Evolutionary conservation across 2,797 vertebrate genomes (phyloP).

Genomic region (Hydrocynus forskahlii): DNA sequence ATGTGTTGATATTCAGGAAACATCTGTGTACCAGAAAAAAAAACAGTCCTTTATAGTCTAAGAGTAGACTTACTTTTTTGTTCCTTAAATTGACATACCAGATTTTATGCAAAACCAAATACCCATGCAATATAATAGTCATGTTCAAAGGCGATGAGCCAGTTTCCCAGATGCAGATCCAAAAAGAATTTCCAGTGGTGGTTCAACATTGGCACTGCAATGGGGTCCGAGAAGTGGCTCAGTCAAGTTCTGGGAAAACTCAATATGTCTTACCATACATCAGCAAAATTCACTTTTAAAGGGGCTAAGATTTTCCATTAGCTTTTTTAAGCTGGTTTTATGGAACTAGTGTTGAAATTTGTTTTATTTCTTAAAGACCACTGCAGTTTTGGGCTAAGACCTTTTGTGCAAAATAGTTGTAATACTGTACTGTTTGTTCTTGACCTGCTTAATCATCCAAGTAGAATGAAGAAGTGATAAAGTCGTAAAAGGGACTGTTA

Average conservation of each 20-base stretch:
- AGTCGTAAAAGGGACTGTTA: not conserved
- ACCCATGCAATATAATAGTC: not conserved
- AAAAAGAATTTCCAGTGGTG: not conserved
- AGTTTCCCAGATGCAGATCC: too few relatives aligned
- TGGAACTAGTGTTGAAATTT: not conserved
- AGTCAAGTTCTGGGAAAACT: too few relatives aligned
- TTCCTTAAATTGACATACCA: not conserved
- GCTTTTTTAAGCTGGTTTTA: not conserved
- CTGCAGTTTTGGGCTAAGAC: not conserved
- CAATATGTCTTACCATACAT: too few relatives aligned
- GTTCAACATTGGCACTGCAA: too few relatives aligned
- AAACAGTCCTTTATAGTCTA: not conserved
- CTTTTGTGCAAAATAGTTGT: too few relatives aligned
- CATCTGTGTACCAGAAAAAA: not conserved
- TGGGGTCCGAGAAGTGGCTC: too few relatives aligned
- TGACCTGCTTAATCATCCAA: too few relatives aligned
- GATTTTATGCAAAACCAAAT: constrained; percentile 16
- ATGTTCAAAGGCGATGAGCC: too few relatives aligned
- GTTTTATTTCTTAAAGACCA: not conserved
- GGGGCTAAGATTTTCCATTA: not conserved
- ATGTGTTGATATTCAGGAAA: not conserved
- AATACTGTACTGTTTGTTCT: not conserved
- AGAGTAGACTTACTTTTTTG: not conserved
- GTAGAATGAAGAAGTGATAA: not conserved
- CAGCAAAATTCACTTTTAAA: not conserved